Conservation (phyloP, 2,888 invertebrate genomes). For the Diaperis boleti region DNA sequence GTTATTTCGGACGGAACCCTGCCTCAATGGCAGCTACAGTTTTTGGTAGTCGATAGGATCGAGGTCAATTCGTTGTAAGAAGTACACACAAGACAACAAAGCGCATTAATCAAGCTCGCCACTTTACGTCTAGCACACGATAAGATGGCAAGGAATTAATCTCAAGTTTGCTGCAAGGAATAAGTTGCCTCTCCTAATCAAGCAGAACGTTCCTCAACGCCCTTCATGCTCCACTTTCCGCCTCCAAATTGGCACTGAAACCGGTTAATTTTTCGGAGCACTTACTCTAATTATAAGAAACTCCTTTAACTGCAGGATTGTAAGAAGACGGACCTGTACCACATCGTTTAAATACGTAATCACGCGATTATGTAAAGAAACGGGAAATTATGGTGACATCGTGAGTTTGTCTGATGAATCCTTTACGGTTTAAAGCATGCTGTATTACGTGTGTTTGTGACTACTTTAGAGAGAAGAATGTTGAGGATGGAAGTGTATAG, state of each 20-base stretch:
- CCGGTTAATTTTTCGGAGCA: slow-evolving; percentile 34
- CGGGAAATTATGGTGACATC: slow-evolving; percentile 2
- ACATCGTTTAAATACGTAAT: slow-evolving; percentile 10
- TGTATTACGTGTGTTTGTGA: neutral
- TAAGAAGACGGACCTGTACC: slow-evolving; percentile 2
- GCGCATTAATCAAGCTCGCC: slow-evolving; percentile 38
- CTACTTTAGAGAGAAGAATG: no score
- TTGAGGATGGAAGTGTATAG: no score
- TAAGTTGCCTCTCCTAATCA: slow-evolving; percentile 36
- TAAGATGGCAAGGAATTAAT: slow-evolving; percentile 37
- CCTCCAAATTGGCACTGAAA: slow-evolving; percentile 18
- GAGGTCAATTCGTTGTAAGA: slow-evolving; percentile 37
- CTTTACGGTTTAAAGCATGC: neutral
- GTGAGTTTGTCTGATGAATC: neutral
- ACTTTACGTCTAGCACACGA: slow-evolving; percentile 36
- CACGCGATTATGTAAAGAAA: slow-evolving; percentile 1
- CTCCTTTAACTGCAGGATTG: slow-evolving; percentile 1
- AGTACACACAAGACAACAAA: slow-evolving; percentile 31
- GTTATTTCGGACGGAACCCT: no score
- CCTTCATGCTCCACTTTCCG: slow-evolving; percentile 32
- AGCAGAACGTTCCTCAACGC: slow-evolving; percentile 32
- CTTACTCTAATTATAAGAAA: slow-evolving; percentile 34
- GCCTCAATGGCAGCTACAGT: neutral
- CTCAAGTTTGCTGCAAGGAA: slow-evolving; percentile 35
- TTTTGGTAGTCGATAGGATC: slow-evolving; percentile 22